A percentile compares a stretch with the other conserved stretches of the same genome.
Conservation (phyloP, 2,888 invertebrate species). For the Lissocephala sabroskyi region DNA sequence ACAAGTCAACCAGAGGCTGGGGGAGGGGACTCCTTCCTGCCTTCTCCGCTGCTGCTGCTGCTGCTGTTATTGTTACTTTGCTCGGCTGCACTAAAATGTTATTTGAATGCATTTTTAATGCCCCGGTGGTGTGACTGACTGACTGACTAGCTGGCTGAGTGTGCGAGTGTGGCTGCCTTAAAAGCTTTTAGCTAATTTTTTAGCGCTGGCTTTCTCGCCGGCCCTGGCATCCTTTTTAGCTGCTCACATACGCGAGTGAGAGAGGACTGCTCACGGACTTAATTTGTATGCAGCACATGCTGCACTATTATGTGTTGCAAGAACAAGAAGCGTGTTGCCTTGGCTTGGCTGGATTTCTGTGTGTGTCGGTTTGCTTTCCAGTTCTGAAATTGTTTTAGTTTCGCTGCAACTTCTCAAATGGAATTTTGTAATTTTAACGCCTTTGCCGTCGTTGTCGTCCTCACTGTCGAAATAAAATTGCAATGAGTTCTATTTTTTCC, state of each 20-base stretch:
- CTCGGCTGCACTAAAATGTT: slow-evolving; percentile 11
- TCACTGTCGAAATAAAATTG: not conserved
- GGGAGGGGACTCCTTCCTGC: no score
- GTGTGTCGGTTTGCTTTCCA: slow-evolving; percentile 2
- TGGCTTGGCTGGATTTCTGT: slow-evolving; percentile 26
- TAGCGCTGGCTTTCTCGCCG: slow-evolving; percentile 27
- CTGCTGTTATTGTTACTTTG: slow-evolving; percentile 2
- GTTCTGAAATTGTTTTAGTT: slow-evolving; percentile 60
- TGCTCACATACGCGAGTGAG: slow-evolving; percentile 5
- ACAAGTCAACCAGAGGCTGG: no score
- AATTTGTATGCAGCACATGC: slow-evolving; percentile 65
- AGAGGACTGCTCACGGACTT: slow-evolving; percentile 16
- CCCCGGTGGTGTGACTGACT: slow-evolving; percentile 14
- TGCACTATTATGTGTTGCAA: slow-evolving; percentile 64
- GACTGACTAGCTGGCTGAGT: no score
- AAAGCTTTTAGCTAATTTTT: slow-evolving; percentile 70
- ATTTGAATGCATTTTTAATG: slow-evolving; percentile 67
- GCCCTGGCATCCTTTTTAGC: slow-evolving; percentile 58
- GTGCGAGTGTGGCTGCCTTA: slow-evolving; percentile 30
- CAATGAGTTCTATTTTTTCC: not conserved
- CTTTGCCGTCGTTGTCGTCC: slow-evolving; percentile 39
- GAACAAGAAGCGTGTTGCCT: no score
- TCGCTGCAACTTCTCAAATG: slow-evolving; percentile 40
- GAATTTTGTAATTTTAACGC: slow-evolving; percentile 68
- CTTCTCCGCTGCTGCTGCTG: no score